Conservation (phyloP, 2,888 invertebrate species). For the Lysandra coridon region DNA sequence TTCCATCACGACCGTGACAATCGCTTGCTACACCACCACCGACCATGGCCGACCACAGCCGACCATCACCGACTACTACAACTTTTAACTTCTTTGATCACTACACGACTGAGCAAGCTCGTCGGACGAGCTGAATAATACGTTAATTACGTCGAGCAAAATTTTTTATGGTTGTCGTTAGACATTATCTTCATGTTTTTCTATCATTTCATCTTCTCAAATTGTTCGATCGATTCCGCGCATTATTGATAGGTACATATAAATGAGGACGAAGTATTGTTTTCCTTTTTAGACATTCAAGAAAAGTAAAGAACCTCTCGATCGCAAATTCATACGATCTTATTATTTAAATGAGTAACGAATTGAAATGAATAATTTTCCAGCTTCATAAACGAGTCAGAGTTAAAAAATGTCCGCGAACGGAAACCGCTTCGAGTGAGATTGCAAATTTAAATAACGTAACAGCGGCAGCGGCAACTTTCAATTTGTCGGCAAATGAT, state of each 20-base stretch:
- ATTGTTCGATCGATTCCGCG: background rate
- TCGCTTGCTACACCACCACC: background rate
- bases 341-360: background rate
- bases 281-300: too few relatives aligned
- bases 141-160: background rate
- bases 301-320: background rate
- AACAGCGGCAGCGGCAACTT: background rate
- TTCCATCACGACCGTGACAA: background rate
- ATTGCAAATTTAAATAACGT: constrained; percentile 10
- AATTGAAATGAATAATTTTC: background rate
- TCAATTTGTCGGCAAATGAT: constrained; percentile 14
- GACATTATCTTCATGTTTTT: background rate
- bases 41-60: background rate
- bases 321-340: background rate
- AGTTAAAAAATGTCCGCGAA: constrained; percentile 1
- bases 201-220: background rate
- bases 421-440: background rate
- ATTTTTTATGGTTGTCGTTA: background rate
- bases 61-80: background rate
- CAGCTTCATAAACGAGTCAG: background rate
- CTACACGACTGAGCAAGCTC: background rate
- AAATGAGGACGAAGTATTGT: background rate
- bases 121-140: background rate
- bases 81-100: background rate
- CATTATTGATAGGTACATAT: background rate